Conservation (phyloP, 2,888 invertebrate genomes). For the Urechis unicinctus region DNA sequence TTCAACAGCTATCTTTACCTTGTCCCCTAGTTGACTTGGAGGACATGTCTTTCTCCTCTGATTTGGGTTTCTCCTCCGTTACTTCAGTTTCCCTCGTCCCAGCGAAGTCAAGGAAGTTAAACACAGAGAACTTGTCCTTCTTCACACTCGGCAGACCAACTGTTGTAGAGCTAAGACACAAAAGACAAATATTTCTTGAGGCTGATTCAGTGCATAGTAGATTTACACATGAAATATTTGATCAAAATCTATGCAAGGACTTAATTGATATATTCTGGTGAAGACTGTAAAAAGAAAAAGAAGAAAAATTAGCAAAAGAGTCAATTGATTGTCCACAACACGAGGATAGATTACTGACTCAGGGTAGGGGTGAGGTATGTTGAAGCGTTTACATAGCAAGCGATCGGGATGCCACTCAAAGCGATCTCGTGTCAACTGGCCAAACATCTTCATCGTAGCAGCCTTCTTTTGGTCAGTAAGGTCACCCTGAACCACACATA, state of each 20-base stretch:
- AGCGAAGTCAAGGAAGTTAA: slow-evolving; percentile 62
- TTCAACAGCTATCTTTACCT: not conserved
- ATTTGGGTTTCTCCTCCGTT: slow-evolving; percentile 26
- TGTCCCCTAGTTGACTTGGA: not conserved
- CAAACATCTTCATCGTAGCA: slow-evolving; percentile 70
- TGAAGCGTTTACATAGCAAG: slow-evolving; percentile 83
- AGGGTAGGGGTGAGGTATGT: slow-evolving; percentile 79
- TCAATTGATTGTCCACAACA: no score
- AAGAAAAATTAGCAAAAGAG: no score
- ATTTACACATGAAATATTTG: no score
- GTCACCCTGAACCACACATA: slow-evolving; percentile 27
- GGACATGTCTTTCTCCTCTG: no score
- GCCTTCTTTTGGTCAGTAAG: slow-evolving; percentile 62
- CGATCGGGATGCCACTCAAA: slow-evolving; percentile 75
- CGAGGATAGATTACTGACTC: slow-evolving; percentile 50
- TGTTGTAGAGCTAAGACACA: slow-evolving; percentile 34
- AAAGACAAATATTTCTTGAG: no score
- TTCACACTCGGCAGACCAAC: slow-evolving; percentile 58
- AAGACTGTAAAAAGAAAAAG: no score
- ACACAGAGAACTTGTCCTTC: slow-evolving; percentile 66
- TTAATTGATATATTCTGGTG: no score
- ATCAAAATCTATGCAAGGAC: no score
- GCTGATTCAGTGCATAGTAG: no score
- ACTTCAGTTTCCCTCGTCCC: slow-evolving; percentile 5
- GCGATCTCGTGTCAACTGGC: slow-evolving; percentile 63